Base-by-base conservation (phyloP, 35 echinoderm and acorn worm species). In the Stichopus chloronotus region DNA sequence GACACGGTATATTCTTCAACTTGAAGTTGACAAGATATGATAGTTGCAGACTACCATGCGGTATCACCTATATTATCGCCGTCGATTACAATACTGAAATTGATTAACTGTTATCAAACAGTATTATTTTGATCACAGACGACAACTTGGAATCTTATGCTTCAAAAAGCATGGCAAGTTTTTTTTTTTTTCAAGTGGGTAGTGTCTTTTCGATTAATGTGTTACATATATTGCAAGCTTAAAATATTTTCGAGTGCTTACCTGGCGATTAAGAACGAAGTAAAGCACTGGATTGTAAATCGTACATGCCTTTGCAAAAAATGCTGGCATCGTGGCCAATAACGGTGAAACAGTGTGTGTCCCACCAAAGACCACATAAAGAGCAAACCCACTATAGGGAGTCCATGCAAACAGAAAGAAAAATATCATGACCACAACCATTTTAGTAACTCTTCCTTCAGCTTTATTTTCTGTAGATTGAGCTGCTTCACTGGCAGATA, bases 241-340 rank as follows among this genome's bases (percentile, higher is more conserved):
- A 80, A 80, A 53, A 10, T 80, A 53, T 24, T 21, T 21, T 72
- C 69, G 22, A 78, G 13, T 17, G 87, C 92, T 60, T 16, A 98
- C 96, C 92, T 98, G 94, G 92, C 95, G 93, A 58, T 98, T 98
- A 10, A 98, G 24, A 55, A 94, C 88, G 79, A 98, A 98, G 59
- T 98, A 98, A 14, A 98, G 93, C 56, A 98, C 92, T 5, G 96
- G 96, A 86, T 98, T 98, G 58, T 98, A 95, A 2, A 98, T 86
- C 4, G 94, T 98, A 65, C 96, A 95, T 5, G 92, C 11, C 63
- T 98, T 98, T 11, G 96, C 96, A 82, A 98, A 95, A 20, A 98
- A 91, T 69, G 94, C 20, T 8, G 96, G 96, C 4, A 94, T 17
- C 12, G 94, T 94, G 0, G 84, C 96, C 7, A 87, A 58, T 6